These are phyloP conservation scores for Belgica antarctica DNA, from an alignment of 2,888 invertebrate genomes.

Conservation along the genomic window DNA sequence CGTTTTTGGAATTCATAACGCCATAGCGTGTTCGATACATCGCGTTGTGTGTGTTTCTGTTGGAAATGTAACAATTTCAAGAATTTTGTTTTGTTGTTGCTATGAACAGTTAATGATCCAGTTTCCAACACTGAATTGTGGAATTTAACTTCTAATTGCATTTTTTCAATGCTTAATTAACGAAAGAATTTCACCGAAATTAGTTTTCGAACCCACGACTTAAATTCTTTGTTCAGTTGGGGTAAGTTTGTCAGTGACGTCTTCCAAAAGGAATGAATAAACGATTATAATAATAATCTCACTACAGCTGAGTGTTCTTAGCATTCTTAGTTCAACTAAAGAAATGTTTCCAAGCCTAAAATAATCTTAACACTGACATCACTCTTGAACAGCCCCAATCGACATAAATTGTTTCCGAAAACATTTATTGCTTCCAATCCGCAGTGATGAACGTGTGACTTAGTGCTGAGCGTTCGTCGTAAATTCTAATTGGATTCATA, in stretches of 20 bases:
- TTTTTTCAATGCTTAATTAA: no score
- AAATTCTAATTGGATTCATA: conserved; percentile 27
- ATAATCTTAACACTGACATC: no score
- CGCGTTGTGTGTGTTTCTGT: background rate
- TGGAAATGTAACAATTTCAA: background rate
- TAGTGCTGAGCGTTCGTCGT: background rate
- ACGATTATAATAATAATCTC: no score
- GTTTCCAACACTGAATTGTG: background rate
- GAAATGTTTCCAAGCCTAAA: no score
- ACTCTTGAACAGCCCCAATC: no score
- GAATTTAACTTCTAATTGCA: no score
- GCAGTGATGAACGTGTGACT: background rate
- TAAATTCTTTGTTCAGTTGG: no score
- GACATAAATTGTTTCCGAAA: no score
- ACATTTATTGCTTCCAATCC: conserved; percentile 21
- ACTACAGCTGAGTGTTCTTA: background rate
- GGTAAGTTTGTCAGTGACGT: no score
- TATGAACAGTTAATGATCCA: background rate
- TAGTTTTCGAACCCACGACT: no score
- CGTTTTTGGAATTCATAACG: conserved; percentile 33
- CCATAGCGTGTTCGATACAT: background rate
- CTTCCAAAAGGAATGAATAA: no score
- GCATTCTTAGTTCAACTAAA: background rate
- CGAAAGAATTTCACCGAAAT: no score
- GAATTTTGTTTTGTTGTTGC: background rate